Conservation (phyloP, 2,888 invertebrate species). For the Papilio gigon region DNA sequence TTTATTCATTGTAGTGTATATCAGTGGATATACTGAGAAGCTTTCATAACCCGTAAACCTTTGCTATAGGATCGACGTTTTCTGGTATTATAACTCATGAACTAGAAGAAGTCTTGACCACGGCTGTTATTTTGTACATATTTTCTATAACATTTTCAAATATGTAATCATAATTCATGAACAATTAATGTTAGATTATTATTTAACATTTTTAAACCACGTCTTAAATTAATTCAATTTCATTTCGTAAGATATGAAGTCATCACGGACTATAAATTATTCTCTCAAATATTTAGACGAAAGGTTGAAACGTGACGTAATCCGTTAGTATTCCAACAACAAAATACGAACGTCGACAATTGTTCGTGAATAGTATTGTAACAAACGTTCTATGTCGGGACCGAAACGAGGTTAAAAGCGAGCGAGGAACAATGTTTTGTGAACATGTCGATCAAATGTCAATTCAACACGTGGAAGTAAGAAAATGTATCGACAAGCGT, state of each 20-base stretch:
- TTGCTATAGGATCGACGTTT: not conserved
- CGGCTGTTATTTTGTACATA: no score
- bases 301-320: conserved; percentile 29
- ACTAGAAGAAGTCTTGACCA: no score
- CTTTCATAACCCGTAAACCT: not conserved
- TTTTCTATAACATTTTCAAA: not conserved
- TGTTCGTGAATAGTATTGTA: conserved; percentile 61
- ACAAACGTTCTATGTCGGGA: conserved; percentile 58
- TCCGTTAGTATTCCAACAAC: conserved; percentile 53
- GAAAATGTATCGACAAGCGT: conserved; percentile 30
- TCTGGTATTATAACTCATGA: no score
- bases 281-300: conserved; percentile 8
- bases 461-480: conserved; percentile 43
- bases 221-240: conserved; percentile 4
- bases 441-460: conserved; percentile 55
- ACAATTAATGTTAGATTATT: no score
- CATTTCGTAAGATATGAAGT: not conserved
- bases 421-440: conserved; percentile 68
- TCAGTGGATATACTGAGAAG: not conserved
- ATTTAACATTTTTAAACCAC: not conserved
- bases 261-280: conserved; percentile 3
- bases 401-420: conserved; percentile 75
- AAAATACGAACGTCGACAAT: conserved; percentile 60
- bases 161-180: no score
- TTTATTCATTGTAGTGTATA: no score